A percentile compares a stretch with the other conserved stretches of the same genome.
These are phyloP conservation scores for Actinemys pallida DNA, from an alignment of 2,113 vertebrate genomes.

Conservation along the genomic window DNA sequence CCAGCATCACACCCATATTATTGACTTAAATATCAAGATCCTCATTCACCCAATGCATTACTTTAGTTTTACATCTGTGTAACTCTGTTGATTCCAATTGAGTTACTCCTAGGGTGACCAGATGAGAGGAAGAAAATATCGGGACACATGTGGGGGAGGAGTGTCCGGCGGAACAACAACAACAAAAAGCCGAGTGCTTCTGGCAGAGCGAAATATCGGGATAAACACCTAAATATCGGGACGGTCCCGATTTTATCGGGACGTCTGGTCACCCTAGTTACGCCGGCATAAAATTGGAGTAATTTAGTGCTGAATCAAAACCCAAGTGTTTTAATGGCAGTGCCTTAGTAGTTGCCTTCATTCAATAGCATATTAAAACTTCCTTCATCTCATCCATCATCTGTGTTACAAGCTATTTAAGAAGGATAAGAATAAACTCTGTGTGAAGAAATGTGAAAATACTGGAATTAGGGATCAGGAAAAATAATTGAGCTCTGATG, in stretches of 20 bases:
- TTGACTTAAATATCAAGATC: too few relatives aligned
- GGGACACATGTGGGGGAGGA: too few relatives aligned
- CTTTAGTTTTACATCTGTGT: too few relatives aligned
- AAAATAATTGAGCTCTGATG: not conserved
- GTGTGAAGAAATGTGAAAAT: not conserved
- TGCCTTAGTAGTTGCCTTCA: not conserved
- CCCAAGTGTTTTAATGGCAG: not conserved
- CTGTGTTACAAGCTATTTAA: not conserved
- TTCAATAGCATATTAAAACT: not conserved
- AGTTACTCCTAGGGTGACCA: not conserved
- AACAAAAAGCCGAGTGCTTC: too few relatives aligned
- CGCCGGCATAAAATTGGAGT: not conserved
- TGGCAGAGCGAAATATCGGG: too few relatives aligned
- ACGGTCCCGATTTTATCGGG: too few relatives aligned
- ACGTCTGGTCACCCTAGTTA: not conserved
- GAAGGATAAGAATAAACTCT: not conserved
- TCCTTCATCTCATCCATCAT: not conserved
- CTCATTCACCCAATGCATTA: not conserved
- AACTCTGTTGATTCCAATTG: too few relatives aligned
- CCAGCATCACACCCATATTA: too few relatives aligned
- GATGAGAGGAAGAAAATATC: too few relatives aligned
- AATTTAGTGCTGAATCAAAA: not conserved
- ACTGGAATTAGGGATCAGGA: not conserved
- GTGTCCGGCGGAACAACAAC: too few relatives aligned
- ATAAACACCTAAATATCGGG: too few relatives aligned